Percentiles rank a stretch among this genome's conserved stretches.
Evolutionary conservation across 2,113 vertebrate genomes (phyloP).

Genomic region (Hippocampus zosterae): DNA sequence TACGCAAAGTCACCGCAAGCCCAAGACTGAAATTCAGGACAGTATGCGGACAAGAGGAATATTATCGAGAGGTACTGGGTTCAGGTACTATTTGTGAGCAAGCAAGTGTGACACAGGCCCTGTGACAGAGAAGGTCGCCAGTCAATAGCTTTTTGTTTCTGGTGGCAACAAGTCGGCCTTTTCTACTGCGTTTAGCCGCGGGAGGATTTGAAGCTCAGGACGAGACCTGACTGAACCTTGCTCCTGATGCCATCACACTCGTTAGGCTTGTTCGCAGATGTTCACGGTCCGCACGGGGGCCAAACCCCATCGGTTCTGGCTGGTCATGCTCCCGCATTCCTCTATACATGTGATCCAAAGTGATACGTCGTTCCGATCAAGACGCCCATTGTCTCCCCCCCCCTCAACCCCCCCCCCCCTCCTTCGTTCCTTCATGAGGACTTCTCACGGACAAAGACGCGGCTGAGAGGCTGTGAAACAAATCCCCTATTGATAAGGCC

Average conservation of each 20-base stretch:
- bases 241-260: constrained; percentile 8
- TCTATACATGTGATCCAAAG: constrained; percentile 62
- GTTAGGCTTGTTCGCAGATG: constrained; percentile 34
- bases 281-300: constrained; percentile 33
- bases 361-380: constrained; percentile 54
- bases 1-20: constrained; percentile 13
- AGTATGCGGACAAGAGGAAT: constrained; percentile 5
- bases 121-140: neutral
- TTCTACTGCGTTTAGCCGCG: constrained; percentile 3
- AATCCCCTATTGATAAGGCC: constrained; percentile 59
- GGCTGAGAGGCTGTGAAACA: constrained; percentile 54
- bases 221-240: constrained; percentile 27
- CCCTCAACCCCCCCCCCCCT: too few species aligned
- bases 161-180: constrained; percentile 3
- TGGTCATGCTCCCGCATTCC: constrained; percentile 57
- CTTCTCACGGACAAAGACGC: constrained; percentile 42
- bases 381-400: constrained; percentile 54
- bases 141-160: constrained; percentile 32
- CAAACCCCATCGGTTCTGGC: constrained; percentile 51
- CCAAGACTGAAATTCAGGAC: constrained; percentile 1
- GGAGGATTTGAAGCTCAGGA: constrained; percentile 11
- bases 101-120: neutral
- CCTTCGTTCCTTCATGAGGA: constrained; percentile 33
- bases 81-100: neutral
- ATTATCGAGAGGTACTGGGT: constrained; percentile 4